Evolutionary conservation across 1,140 invertebrate genomes (phyloP), one percentile per base, ranked within the genome.

Genomic region (Doryteuthis pealeii): DNA sequence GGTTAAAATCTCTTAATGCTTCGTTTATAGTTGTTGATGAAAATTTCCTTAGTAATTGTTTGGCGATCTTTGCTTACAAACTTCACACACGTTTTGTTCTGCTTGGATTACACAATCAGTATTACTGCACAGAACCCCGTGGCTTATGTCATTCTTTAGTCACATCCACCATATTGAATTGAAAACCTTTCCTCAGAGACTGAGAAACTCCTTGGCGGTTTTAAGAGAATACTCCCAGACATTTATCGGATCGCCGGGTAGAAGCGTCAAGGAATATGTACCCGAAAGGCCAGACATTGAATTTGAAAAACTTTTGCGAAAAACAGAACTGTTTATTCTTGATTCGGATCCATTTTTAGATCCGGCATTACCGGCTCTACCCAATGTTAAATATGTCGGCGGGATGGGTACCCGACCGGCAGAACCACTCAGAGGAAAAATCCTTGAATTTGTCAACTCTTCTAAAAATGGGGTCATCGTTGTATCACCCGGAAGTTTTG

Each of bases 401-500:
- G 75, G 75, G 2, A 43, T 76, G 18, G 71, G 73, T 15, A 30
- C 73, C 43, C 28, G 66, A 2, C 75, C 75, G 28, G 70, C 75
- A 32, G 40, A 70, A 49, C 75, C 75, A 22, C 62, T 79, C 22
- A 66, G 70, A 5, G n/a, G 22, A 22, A 73, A 75, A 22, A 22
- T 76, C 18, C 8, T 72, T 28, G 62, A 54, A 22, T 76, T 74
- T 45, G 69, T 74, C 26, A 28, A 74, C 32, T 28, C 32, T 40
- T 71, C 62, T 10, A 62, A 45, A n/a, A 33, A 77, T 30, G 78
- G 80, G 6, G 73, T 77, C 35, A 70, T 81, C 30, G 32, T 81
- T 33, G 76, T 78, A 8, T 72, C 78, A 6, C 80, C 79, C 72
- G 80, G 80, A 66, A 77, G 74, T 72, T 31, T 71, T 26, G 32